Evolutionary conservation across 2,888 invertebrate species (phyloP).

Genomic region (Platycheirus albimanus): DNA sequence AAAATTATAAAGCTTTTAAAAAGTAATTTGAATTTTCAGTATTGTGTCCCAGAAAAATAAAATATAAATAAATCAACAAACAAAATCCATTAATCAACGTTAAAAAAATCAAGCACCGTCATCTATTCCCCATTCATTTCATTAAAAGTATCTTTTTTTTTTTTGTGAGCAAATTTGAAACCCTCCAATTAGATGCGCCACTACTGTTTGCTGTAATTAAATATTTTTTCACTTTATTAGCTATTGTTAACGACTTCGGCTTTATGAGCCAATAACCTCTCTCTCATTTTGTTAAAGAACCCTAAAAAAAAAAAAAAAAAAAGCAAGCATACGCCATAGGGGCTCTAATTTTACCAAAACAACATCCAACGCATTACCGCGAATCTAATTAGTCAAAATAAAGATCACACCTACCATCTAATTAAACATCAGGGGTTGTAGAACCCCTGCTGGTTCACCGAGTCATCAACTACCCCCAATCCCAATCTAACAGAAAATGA

Average conservation of each 20-base stretch:
- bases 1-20: too few species aligned
- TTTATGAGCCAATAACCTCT: conserved; percentile 18
- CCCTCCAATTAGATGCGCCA: background rate
- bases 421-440: background rate
- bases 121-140: too few species aligned
- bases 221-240: background rate
- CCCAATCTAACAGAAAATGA: background rate
- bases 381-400: conserved; percentile 44
- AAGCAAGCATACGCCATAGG: conserved; percentile 1
- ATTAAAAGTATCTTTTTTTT: background rate
- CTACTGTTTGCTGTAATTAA: background rate
- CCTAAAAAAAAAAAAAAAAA: background rate
- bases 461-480: background rate
- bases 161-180: background rate
- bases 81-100: too few species aligned
- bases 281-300: too few species aligned
- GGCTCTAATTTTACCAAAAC: background rate
- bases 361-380: background rate
- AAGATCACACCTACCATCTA: conserved; percentile 37
- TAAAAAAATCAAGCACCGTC: too few species aligned
- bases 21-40: too few species aligned
- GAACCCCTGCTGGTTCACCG: background rate
- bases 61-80: too few species aligned
- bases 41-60: too few species aligned
- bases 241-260: background rate